A percentile compares a stretch with the other conserved stretches of the same genome.
These are phyloP conservation scores for Papilio polytes DNA, from an alignment of 1,140 invertebrate species.

Conservation along the genomic window DNA sequence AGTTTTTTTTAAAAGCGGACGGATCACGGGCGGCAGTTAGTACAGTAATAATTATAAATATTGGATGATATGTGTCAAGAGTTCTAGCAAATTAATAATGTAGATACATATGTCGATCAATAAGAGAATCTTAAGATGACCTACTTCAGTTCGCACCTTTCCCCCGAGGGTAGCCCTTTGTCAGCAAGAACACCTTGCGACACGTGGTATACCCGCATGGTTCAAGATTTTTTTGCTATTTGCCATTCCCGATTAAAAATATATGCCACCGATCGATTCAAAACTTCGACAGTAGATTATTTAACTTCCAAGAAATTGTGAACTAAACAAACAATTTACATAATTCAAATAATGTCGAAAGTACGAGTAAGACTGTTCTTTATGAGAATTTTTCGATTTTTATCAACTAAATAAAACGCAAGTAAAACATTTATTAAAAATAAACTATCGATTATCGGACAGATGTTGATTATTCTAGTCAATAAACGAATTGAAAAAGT, in stretches of 20 bases:
- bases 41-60: no score
- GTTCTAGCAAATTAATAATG: constrained; percentile 33
- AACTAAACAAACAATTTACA: not conserved
- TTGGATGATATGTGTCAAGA: no score
- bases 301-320: not conserved
- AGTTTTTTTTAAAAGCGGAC: no score
- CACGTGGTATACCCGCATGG: constrained; percentile 64
- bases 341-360: no score
- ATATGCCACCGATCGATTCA: not conserved
- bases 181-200: constrained; percentile 61
- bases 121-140: constrained; percentile 58
- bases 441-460: no score
- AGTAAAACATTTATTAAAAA: no score
- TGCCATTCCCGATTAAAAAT: not conserved
- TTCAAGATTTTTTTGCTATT: constrained; percentile 47
- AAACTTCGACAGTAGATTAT: constrained; percentile 11
- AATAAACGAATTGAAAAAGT: no score
- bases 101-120: constrained; percentile 44
- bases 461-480: no score
- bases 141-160: constrained; percentile 76
- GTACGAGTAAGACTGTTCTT: no score
- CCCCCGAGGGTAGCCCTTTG: constrained; percentile 61
- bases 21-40: no score
- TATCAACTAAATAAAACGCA: no score
- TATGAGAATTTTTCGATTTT: no score